A percentile compares a stretch with the other conserved stretches of the same genome.
Conservation (phyloP, 2,113 vertebrate genomes). For the Seriola dumerili region DNA sequence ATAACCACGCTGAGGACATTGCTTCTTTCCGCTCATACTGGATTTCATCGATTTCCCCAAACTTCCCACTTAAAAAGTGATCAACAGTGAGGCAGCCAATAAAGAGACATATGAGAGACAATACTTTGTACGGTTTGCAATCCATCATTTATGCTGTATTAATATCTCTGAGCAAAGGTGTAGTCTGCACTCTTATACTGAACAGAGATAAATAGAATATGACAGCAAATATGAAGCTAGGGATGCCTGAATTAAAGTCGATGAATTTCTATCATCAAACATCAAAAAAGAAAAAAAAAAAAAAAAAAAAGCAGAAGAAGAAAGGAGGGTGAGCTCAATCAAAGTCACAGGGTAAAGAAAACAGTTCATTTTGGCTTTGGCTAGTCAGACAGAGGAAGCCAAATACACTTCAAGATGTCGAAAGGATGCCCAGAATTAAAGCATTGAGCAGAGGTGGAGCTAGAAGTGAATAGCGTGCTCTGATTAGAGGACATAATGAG, state of each 20-base stretch:
- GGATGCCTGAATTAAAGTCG: neutral
- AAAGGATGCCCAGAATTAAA: conserved; percentile 16
- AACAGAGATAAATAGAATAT: neutral
- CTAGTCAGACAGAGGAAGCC: neutral
- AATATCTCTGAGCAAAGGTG: neutral
- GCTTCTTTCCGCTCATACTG: conserved; percentile 18
- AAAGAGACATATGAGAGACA: neutral
- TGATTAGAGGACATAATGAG: conserved; percentile 46
- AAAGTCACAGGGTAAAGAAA: conserved; percentile 8
- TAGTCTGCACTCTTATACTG: neutral
- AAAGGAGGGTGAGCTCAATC: conserved; percentile 9
- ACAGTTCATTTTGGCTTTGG: conserved; percentile 1
- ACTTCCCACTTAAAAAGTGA: conserved; percentile 22
- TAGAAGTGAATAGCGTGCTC: conserved; percentile 28
- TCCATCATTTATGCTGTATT: neutral
- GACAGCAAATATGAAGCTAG: neutral
- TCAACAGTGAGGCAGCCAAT: conserved; percentile 9
- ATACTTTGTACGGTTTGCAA: neutral
- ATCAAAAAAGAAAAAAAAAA: too few relatives aligned
- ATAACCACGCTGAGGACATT: conserved; percentile 24
- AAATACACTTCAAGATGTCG: neutral
- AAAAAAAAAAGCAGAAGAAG: neutral
- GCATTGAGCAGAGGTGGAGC: conserved; percentile 1
- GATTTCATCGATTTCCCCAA: conserved; percentile 17
- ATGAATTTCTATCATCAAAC: neutral